Evolutionary conservation across 2,113 vertebrate genomes (phyloP).

Genomic region (Lepidothrix coronata): DNA sequence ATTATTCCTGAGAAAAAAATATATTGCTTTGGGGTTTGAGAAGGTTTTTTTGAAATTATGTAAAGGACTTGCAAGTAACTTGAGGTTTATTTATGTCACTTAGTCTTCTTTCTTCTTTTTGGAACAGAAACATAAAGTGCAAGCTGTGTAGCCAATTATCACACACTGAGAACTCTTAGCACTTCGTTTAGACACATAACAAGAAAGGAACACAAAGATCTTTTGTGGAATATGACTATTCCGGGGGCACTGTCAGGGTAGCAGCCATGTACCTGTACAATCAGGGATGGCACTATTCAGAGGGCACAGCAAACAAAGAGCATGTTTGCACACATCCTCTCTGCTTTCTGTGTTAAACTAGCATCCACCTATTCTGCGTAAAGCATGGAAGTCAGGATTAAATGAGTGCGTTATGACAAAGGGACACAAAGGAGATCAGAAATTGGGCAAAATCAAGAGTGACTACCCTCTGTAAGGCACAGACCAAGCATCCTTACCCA

Average conservation of each 20-base stretch:
- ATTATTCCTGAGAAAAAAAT: background rate
- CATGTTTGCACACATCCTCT: accelerated
- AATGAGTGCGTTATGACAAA: background rate
- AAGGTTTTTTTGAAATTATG: background rate
- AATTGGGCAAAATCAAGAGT: background rate
- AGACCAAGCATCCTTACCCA: background rate
- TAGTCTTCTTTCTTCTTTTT: background rate
- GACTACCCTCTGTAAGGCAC: accelerated
- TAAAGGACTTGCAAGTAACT: background rate
- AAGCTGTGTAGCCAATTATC: background rate
- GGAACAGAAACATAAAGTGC: background rate
- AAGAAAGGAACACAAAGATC: background rate
- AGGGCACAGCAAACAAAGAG: background rate
- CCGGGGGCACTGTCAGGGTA: background rate
- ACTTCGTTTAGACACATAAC: background rate
- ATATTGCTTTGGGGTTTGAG: background rate
- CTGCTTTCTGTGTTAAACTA: background rate
- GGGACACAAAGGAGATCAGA: background rate
- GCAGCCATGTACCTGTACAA: too few species aligned
- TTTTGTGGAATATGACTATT: background rate
- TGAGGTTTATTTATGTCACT: background rate
- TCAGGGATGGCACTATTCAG: background rate
- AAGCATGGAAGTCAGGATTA: background rate
- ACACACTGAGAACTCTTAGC: background rate
- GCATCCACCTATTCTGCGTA: background rate